Percentiles rank a stretch among this genome's conserved stretches.
phyloP scores from a whole-genome alignment of 2,888 invertebrate genomes.

The Deilephila porcellus region DNA sequence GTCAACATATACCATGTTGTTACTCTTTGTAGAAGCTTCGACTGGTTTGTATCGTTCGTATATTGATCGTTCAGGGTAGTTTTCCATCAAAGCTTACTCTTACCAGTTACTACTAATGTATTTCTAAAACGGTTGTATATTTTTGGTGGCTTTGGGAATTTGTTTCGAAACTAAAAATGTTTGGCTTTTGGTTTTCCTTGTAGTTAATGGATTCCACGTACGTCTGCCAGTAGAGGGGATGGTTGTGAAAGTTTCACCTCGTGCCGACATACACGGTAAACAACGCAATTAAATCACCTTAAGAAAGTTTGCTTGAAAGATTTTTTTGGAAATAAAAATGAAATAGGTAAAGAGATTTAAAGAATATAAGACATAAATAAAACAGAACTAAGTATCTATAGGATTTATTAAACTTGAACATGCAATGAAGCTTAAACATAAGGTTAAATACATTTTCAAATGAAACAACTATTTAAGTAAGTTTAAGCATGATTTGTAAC shows the following conservation, averaged over 20 bases:
- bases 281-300: not conserved
- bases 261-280: not conserved
- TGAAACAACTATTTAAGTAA: too few species aligned
- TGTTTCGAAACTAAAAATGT: not conserved
- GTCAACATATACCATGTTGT: not conserved
- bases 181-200: not conserved
- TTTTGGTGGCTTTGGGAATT: not conserved
- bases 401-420: too few species aligned
- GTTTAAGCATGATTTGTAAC: too few species aligned
- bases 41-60: not conserved
- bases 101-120: not conserved
- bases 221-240: not conserved
- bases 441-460: too few species aligned
- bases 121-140: too few species aligned
- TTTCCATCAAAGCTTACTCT: not conserved
- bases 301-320: not conserved
- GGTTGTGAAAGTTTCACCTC: not conserved
- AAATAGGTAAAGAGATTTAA: too few species aligned
- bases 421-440: too few species aligned
- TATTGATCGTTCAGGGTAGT: not conserved
- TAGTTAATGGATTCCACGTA: not conserved
- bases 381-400: too few species aligned
- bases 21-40: not conserved
- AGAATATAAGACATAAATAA: too few species aligned
- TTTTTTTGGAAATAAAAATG: not conserved